Conservation (phyloP, 2,113 vertebrate species). For the Erythrocercus mccallii region DNA sequence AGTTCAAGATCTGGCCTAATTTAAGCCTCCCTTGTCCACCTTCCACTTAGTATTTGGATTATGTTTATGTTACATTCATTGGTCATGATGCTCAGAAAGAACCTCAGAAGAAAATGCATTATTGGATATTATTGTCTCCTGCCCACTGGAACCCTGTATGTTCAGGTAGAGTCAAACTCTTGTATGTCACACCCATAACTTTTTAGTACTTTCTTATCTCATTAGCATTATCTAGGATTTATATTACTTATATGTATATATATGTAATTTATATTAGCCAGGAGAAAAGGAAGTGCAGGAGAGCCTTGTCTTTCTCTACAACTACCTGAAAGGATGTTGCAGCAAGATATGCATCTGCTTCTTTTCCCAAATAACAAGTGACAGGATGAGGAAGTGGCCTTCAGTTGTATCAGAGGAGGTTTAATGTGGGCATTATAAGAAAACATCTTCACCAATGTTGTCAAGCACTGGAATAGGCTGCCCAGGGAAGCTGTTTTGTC, state of each 20-base stretch:
- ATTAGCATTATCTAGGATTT: neutral
- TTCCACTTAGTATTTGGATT: neutral
- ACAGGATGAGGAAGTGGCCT: neutral
- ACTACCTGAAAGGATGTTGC: neutral
- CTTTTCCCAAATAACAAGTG: neutral
- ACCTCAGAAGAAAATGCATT: neutral
- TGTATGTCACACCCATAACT: neutral
- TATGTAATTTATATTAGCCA: neutral
- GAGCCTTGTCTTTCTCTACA: neutral
- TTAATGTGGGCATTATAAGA: neutral
- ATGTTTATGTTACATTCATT: fast-evolving
- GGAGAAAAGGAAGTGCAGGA: neutral
- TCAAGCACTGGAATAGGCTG: neutral
- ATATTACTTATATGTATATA: neutral
- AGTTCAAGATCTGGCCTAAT: neutral
- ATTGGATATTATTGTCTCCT: neutral
- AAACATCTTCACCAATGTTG: neutral
- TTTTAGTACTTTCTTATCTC: neutral
- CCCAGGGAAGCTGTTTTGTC: neutral
- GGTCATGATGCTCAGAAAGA: neutral
- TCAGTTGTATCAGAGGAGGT: neutral
- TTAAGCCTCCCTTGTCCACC: neutral
- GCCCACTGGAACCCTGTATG: neutral
- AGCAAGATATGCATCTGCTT: neutral
- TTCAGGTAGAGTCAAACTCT: neutral